Evolutionary conservation across 2,797 vertebrate genomes (phyloP).

Genomic region (Sardinella longiceps): DNA sequence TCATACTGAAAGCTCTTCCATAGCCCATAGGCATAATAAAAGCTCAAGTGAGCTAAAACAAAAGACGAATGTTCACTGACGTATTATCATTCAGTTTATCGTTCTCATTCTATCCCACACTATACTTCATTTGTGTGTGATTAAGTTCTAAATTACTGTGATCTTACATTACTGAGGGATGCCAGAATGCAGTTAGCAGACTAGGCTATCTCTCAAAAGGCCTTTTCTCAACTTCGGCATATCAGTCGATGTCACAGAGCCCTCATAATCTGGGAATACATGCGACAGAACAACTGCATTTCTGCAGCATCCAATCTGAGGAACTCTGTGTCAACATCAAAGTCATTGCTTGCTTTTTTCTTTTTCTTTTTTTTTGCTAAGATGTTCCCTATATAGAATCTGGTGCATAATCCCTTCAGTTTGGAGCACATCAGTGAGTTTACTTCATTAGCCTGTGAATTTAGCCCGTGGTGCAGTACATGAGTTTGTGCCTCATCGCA

Average conservation of each 20-base stretch:
- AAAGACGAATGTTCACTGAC: not conserved
- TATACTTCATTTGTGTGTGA: slow-evolving; percentile 1
- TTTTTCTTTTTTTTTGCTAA: too few relatives aligned
- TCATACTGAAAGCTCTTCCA: not conserved
- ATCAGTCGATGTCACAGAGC: not conserved
- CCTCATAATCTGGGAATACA: not conserved
- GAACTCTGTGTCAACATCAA: not conserved
- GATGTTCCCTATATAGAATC: not conserved
- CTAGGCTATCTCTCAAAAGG: not conserved
- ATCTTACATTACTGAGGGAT: not conserved
- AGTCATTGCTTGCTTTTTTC: too few relatives aligned
- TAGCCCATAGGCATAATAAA: not conserved
- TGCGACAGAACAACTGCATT: not conserved
- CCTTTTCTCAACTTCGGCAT: not conserved
- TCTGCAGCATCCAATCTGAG: not conserved
- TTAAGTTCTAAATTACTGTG: not conserved
- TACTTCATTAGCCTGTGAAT: slow-evolving; percentile 5
- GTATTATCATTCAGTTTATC: not conserved
- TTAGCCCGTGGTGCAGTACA: not conserved
- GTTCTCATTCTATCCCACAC: not conserved
- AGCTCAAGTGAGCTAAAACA: not conserved
- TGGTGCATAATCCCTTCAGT: not conserved
- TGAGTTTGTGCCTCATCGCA: not conserved
- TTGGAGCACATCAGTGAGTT: not conserved
- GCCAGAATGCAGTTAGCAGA: not conserved